Evolutionary conservation across 2,888 invertebrate genomes (phyloP).

Genomic region (Nephrotoma flavescens): DNA sequence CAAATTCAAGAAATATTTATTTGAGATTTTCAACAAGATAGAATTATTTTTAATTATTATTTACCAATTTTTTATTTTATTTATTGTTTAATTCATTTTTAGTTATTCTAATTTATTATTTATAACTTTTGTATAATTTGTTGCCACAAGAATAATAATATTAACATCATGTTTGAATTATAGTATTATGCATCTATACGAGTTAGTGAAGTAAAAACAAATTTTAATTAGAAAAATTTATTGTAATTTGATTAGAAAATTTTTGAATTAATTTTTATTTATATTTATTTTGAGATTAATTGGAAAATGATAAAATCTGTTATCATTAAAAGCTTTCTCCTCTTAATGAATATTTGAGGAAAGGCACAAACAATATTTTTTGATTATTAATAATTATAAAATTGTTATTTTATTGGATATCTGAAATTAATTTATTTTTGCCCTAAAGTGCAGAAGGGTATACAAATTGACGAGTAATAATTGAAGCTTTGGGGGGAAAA

Average conservation of each 20-base stretch:
- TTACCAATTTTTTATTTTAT: not conserved
- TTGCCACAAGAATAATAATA: not conserved
- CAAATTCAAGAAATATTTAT: not conserved
- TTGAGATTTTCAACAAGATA: not conserved
- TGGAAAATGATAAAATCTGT: not conserved
- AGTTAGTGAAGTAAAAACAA: not conserved
- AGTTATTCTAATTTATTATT: not conserved
- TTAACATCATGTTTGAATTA: not conserved
- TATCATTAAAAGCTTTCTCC: no score
- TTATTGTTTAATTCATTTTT: not conserved
- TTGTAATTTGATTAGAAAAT: not conserved
- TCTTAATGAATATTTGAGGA: no score
- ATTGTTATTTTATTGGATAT: no score
- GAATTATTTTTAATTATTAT: not conserved
- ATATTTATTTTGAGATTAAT: not conserved
- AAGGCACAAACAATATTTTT: no score
- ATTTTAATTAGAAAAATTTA: not conserved
- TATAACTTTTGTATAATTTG: not conserved
- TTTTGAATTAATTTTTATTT: not conserved
- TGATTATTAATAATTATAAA: no score
- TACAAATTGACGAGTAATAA: no score
- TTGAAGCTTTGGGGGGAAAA: no score
- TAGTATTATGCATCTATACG: not conserved
- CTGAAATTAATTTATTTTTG: no score
- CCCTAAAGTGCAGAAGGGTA: no score